Evolutionary conservation across 2,888 invertebrate genomes (phyloP), one percentile per base, ranked within the genome.

Genomic region (Nephrocerus scutellatus): DNA sequence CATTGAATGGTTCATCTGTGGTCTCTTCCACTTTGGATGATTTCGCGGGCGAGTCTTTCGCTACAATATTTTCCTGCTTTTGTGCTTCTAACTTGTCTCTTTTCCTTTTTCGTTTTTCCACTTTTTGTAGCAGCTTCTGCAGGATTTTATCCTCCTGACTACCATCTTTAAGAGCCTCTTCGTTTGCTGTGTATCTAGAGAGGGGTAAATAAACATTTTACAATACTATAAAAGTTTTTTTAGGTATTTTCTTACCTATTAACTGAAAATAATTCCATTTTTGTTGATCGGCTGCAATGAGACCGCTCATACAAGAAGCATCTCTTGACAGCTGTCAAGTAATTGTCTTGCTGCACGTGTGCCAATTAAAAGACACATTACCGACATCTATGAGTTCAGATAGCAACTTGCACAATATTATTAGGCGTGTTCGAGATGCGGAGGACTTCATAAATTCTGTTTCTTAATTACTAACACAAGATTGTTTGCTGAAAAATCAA

Each of bases 211-310:
- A 16, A 22, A n/a, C n/a, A n/a, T n/a, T n/a, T n/a, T n/a, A n/a
- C n/a, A n/a, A n/a, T n/a, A n/a, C n/a, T n/a, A n/a, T n/a, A n/a
- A n/a, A n/a, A n/a, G n/a, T n/a, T n/a, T n/a, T n/a, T n/a, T n/a
- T n/a, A n/a, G n/a, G n/a, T n/a, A n/a, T n/a, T 9, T n/a, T 7
- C 51, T 52, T 68, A 82, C 83, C 83, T 76, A 57, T 82, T 80
- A 36, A 83, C 74, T 46, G 81, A 73, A 59, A 83, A 83, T 49
- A 83, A 70, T 67, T 80, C 80, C 83, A 83, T 82, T 49, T 25
- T 39, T 6, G 7, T 29, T 13, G 16, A 12, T 29, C 10, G 4
- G 4, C 10, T 30, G n/a, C 13, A 12, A 24, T n/a, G 24, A 24
- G 24, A 24, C n/a, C n/a, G 24, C 13, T 24, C n/a, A 24, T 12